Evolutionary conservation across 92 coral and sea anemone genomes (phyloP), one percentile per base, ranked within the genome.

Genomic region (Phenganax marumi): DNA sequence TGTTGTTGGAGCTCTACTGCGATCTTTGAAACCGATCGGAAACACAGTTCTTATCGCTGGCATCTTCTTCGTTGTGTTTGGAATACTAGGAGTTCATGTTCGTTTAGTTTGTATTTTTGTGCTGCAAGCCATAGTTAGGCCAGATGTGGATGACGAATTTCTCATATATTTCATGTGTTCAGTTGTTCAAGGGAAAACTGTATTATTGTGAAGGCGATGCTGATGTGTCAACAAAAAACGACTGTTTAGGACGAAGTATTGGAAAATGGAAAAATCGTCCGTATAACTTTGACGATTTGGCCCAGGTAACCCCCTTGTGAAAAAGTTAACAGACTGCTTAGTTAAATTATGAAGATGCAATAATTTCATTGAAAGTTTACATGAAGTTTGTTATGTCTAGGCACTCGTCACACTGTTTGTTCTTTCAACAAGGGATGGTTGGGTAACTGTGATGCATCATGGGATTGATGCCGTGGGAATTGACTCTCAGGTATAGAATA

Each of bases 1-100:
- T 25, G 98, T 95, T 0, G 98, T 95, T 8, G 95, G 89, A 75
- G 93, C 98, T 10, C 88, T 95, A 0, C 82, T 95, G 26, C 91
- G 89, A 73, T 95, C 98, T 12, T 85, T 95, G 48, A 92, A 95
- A 79, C 98, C 97, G 8, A 95, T 91, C 49, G 98, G 98, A 7
- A 95, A 95, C 87, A 95, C 98, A 0, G 98, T 95, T 14, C 92
- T 95, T 52, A 92, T 95, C 33, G 98, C 98, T 50, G 98, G 89
- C 1, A 91, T 95, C 43, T 95, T 95, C 80, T 95, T 92, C 56
- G 86, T 88, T 43, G 91, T 95, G 89, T 95, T 95, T 84, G 98
- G 95, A 21, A 89, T 95, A 50, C 87, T 95, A 10, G 98, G 98
- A 26, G 92, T 95, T 2, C 98, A 95, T 95, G 98, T 92, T 13